These are phyloP conservation scores for Lutjanus argentimaculatus DNA, from an alignment of 2,797 vertebrate species.

Conservation along the genomic window DNA sequence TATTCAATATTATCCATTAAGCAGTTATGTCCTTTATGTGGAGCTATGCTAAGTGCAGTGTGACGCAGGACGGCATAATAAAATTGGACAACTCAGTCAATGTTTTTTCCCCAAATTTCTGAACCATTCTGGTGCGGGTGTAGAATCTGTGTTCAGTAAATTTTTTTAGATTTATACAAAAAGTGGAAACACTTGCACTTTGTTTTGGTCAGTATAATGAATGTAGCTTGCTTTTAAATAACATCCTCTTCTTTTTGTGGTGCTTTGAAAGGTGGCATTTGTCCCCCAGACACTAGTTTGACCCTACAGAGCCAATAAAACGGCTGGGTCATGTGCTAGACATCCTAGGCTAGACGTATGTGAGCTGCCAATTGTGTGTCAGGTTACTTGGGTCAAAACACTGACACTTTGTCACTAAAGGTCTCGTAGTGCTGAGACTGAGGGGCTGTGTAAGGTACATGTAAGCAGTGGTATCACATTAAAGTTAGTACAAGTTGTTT, in stretches of 20 bases:
- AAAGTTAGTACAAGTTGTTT: background rate
- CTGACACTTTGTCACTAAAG: slow-evolving; percentile 52
- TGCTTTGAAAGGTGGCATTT: slow-evolving; percentile 64
- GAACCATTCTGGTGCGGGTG: background rate
- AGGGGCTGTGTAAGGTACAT: background rate
- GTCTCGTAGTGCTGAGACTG: background rate
- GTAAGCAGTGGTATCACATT: background rate
- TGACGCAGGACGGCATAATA: background rate
- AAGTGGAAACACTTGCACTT: background rate
- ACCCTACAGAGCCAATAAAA: slow-evolving; percentile 61
- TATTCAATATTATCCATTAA: background rate
- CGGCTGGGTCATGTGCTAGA: slow-evolving; percentile 49
- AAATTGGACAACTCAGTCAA: background rate
- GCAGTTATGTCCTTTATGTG: background rate
- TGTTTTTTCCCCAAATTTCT: background rate
- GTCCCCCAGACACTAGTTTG: slow-evolving; percentile 63
- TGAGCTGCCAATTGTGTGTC: slow-evolving; percentile 64
- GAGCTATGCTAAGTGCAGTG: background rate
- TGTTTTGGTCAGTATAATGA: slow-evolving; percentile 22
- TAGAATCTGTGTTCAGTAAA: background rate
- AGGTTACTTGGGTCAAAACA: slow-evolving; percentile 59
- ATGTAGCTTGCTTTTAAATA: background rate
- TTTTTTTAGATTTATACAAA: slow-evolving; percentile 5
- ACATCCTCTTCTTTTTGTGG: slow-evolving; percentile 32
- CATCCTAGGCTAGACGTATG: slow-evolving; percentile 33